A percentile compares a stretch with the other conserved stretches of the same genome.
Evolutionary conservation across 2,797 vertebrate genomes (phyloP).

Genomic region (Peromyscus melanophrys): DNA sequence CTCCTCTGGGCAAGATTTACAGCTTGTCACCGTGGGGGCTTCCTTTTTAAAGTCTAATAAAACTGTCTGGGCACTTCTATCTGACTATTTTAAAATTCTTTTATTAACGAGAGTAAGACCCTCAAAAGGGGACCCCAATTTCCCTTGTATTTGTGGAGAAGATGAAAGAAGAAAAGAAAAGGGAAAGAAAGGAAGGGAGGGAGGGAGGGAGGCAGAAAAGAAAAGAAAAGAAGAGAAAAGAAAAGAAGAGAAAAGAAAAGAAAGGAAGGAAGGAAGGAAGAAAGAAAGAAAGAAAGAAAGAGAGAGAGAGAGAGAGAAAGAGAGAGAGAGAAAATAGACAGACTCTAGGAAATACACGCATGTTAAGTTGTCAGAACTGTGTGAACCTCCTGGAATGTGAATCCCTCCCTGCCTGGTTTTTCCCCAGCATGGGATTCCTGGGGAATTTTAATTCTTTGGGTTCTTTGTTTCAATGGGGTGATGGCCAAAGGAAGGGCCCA

Average conservation of each 20-base stretch:
- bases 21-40: neutral
- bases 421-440: neutral
- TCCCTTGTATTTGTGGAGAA: neutral
- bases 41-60: neutral
- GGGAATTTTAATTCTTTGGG: neutral
- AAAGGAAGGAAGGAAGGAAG: neutral
- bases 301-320: too few relatives aligned
- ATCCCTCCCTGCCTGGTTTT: neutral
- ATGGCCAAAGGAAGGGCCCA: neutral
- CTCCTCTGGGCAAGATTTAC: neutral
- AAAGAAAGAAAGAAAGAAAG: neutral
- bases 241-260: accelerated
- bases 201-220: neutral
- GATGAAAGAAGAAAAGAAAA: neutral
- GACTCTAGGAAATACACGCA: neutral
- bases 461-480: neutral
- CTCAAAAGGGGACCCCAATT: neutral
- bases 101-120: neutral
- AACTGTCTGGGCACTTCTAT: neutral
- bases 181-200: neutral
- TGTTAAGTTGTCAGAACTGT: neutral
- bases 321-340: too few relatives aligned
- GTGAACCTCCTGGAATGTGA: neutral
- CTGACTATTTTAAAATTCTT: neutral
- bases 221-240: too few relatives aligned